A percentile compares a stretch with the other conserved stretches of the same genome.
Conservation (phyloP, 2,888 invertebrate genomes). For the Eurytoma adleriae region DNA sequence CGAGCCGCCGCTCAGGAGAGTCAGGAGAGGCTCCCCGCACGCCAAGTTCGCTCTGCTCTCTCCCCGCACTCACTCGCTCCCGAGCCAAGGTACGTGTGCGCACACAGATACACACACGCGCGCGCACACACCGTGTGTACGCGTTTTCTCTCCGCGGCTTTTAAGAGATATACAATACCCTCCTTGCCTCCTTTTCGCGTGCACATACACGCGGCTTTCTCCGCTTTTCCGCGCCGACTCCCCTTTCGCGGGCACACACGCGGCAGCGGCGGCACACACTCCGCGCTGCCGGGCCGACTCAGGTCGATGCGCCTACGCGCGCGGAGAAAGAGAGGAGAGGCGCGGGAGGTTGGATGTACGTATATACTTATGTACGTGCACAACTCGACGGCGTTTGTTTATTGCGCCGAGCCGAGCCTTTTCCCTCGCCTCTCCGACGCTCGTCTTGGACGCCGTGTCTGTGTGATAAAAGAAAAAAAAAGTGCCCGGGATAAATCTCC, state of each 20-base stretch:
- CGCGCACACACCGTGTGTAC: not conserved
- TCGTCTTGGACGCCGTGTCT: not conserved
- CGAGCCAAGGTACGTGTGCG: not conserved
- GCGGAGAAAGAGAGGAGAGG: constrained; percentile 7
- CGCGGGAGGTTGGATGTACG: constrained; percentile 11
- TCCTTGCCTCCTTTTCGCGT: constrained; percentile 36
- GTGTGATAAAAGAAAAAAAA: not conserved
- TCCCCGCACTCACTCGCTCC: not conserved
- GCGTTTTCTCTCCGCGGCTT: not conserved
- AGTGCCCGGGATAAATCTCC: not conserved
- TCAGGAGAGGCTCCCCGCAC: constrained; percentile 68
- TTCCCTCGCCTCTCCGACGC: not conserved
- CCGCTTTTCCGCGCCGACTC: constrained; percentile 42
- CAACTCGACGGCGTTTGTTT: not conserved
- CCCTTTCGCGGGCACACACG: not conserved
- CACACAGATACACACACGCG: not conserved
- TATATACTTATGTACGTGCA: not conserved
- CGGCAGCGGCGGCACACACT: not conserved
- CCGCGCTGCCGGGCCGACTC: not conserved
- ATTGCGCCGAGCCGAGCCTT: not conserved
- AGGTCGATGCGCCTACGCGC: constrained; percentile 39
- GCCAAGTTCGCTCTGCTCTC: constrained; percentile 61
- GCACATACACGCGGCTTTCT: constrained; percentile 34
- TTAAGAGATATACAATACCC: not conserved
- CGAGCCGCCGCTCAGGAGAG: constrained; percentile 74